Conservation (phyloP, 2,797 vertebrate species). For the Coreius guichenoti region DNA sequence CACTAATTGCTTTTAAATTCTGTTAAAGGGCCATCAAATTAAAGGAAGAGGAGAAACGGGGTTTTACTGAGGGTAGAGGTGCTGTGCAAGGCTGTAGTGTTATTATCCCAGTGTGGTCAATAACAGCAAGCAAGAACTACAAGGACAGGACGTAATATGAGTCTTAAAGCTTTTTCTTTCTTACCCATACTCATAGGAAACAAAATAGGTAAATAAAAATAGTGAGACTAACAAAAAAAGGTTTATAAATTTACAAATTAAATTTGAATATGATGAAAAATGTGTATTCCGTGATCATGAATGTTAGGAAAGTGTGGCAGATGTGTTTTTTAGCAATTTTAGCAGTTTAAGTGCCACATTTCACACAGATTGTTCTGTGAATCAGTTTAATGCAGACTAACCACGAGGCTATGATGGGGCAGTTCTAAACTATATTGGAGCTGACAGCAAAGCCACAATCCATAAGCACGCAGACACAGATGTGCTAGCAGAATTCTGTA, state of each 20-base stretch:
- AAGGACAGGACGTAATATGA: constrained; percentile 13
- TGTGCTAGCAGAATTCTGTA: not conserved
- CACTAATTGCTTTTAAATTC: constrained; percentile 86
- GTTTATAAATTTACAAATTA: not conserved
- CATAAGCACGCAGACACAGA: not conserved
- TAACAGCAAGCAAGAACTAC: constrained; percentile 29
- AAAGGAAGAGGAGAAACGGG: constrained; percentile 71
- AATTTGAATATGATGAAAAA: not conserved
- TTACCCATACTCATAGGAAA: not conserved
- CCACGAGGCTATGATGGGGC: not conserved
- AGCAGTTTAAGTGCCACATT: not conserved
- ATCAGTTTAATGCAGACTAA: not conserved
- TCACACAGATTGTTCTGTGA: not conserved
- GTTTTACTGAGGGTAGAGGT: constrained; percentile 71
- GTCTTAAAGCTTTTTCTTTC: not conserved
- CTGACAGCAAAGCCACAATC: not conserved
- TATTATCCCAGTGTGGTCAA: constrained; percentile 74
- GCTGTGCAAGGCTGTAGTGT: constrained; percentile 71
- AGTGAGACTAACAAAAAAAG: not conserved
- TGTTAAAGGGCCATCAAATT: constrained; percentile 85
- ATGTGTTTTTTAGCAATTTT: not conserved
- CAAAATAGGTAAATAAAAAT: not conserved
- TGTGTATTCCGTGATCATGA: not conserved
- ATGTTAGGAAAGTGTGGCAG: not conserved
- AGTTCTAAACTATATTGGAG: not conserved